These are phyloP conservation scores for Liasis olivaceus DNA, from an alignment of 2,797 vertebrate genomes.

Conservation along the genomic window DNA sequence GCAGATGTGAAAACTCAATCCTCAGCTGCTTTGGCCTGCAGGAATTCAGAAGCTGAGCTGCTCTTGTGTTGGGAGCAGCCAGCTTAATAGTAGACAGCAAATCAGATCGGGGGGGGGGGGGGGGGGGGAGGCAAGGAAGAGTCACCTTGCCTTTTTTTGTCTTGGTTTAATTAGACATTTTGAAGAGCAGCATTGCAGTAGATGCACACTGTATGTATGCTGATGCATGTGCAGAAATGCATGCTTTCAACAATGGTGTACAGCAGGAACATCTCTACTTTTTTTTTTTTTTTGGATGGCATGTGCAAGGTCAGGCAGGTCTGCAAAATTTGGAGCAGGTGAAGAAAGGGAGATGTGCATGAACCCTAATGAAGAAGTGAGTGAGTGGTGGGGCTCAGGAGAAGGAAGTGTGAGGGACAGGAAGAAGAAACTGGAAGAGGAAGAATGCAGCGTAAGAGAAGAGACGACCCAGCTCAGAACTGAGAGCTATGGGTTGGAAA, in stretches of 20 bases:
- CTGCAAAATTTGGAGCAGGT: too few relatives aligned
- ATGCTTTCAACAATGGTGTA: not conserved
- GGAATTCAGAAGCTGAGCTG: not conserved
- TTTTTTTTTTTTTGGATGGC: too few relatives aligned
- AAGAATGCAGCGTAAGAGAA: too few relatives aligned
- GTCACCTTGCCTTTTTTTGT: not conserved
- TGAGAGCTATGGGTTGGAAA: too few relatives aligned
- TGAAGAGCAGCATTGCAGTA: not conserved
- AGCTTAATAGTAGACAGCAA: not conserved
- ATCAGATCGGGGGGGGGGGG: not conserved
- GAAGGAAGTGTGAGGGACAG: too few relatives aligned
- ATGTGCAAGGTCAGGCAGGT: too few relatives aligned
- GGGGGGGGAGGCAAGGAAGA: not conserved
- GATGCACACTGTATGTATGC: not conserved
- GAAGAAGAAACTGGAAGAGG: too few relatives aligned
- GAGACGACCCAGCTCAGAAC: too few relatives aligned
- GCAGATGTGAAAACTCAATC: not conserved
- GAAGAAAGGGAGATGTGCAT: too few relatives aligned
- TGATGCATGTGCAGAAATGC: not conserved
- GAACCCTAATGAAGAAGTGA: too few relatives aligned
- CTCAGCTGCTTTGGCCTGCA: not conserved
- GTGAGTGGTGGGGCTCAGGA: too few relatives aligned
- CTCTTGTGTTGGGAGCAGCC: not conserved
- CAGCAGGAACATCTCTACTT: not conserved
- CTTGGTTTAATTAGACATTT: not conserved